Base-by-base conservation (phyloP, 1,140 invertebrate species). In the Aphelinus certus region DNA sequence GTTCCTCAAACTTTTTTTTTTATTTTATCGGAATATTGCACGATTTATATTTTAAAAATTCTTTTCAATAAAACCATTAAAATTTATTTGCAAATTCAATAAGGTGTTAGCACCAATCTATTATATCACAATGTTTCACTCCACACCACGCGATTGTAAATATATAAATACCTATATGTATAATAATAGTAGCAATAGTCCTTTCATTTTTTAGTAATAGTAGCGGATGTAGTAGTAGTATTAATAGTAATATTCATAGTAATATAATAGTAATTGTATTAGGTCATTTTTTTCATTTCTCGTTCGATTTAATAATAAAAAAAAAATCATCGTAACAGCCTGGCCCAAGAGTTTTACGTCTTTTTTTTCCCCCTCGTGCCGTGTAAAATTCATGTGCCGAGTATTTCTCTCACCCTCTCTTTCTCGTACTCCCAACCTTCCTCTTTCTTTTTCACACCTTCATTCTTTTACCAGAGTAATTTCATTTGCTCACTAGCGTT, bases 71-170 rank as follows among this genome's bases (percentile, higher is more conserved):
- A 60, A 68, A 79, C 80, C 78, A 67, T 81, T 86, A 85, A 87
- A 87, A 87, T 85, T 86, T 81, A 83, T 88, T 79, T 67, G 87
- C 84, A 88, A 86, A 86, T 86, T 88, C 84, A 87, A 87, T 87
- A 88, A 87, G 86, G 87, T 88, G 86, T 88, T 88, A 88, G 87
- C 87, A 88, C 87, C 87, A 88, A 88, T 88, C 86, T 88, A 88
- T 87, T 87, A 87, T 88, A 88, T 88, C 87, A 88, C 87, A 88
- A 87, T 88, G 85, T 88, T 88, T 84, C 85, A 88, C 87, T 87
- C 84, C 87, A 88, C 86, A 87, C 86, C 85, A 88, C 85, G 84
- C 85, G 82, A 77, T 86, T 87, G 85, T 86, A 86, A 88, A 87
- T 87, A 86, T 86, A 86, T 84, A 87, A 87, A 88, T 86, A 88